Evolutionary conservation across 2,888 invertebrate species (phyloP).

Genomic region (Therioaphis trifolii): DNA sequence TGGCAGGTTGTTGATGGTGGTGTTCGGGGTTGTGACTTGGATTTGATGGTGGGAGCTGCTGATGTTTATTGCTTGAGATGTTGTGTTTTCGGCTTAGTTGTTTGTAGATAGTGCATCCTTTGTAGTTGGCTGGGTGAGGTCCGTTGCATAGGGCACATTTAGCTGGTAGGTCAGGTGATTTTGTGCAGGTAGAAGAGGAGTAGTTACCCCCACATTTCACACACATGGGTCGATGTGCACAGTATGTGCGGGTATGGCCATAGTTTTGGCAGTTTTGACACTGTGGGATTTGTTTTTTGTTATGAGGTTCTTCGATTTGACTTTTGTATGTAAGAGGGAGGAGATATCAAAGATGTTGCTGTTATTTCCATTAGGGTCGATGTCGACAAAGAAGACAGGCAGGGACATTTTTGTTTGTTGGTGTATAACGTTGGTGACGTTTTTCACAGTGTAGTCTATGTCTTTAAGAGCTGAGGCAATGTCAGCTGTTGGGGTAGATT

Average conservation of each 20-base stretch:
- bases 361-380: not conserved
- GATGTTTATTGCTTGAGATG: not conserved
- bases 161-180: not conserved
- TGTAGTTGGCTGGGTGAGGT: too few relatives aligned
- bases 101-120: too few relatives aligned
- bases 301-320: not conserved
- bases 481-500: not conserved
- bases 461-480: not conserved
- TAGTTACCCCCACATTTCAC: not conserved
- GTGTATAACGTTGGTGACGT: constrained; percentile 23
- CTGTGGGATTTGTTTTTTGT: not conserved
- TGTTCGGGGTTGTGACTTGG: not conserved
- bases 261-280: not conserved
- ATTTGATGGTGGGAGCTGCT: not conserved
- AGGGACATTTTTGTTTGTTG: not conserved
- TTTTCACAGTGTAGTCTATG: constrained; percentile 5
- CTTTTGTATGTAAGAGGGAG: not conserved
- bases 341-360: not conserved
- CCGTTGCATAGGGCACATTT: not conserved
- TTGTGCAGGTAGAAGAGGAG: not conserved
- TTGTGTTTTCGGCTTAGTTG: constrained; percentile 12
- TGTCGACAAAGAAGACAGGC: not conserved
- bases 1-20: not conserved
- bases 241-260: not conserved
- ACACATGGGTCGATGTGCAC: not conserved